These are phyloP conservation scores for Erethizon dorsatum DNA, from an alignment of 2,797 vertebrate genomes.

Conservation along the genomic window DNA sequence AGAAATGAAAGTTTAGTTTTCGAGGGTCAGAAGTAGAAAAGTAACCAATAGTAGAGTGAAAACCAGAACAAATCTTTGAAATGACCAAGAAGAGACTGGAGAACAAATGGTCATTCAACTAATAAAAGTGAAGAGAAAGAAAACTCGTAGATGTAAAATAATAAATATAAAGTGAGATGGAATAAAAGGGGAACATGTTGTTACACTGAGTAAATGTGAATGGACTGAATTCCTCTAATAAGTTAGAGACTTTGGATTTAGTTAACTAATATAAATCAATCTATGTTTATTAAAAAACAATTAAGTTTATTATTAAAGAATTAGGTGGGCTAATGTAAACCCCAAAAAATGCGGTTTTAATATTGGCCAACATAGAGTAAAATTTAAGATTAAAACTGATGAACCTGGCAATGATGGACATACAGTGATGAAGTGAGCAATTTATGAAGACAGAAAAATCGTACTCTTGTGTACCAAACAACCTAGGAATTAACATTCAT, in stretches of 20 bases:
- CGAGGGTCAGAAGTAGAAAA: neutral
- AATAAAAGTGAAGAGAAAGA: conserved; percentile 26
- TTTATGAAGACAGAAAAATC: conserved; percentile 38
- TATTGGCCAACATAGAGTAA: neutral
- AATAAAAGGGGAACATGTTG: neutral
- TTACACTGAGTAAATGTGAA: conserved; percentile 24
- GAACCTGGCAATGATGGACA: neutral
- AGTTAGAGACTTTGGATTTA: conserved; percentile 12
- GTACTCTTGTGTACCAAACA: neutral
- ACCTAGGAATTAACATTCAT: neutral
- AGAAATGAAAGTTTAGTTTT: conserved; percentile 48
- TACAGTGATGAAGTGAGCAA: neutral
- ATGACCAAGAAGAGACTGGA: neutral
- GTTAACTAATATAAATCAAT: conserved; percentile 8
- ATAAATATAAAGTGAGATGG: conserved; percentile 43
- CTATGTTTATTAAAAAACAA: neutral
- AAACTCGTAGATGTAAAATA: neutral
- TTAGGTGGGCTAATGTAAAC: neutral
- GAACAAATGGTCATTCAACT: neutral
- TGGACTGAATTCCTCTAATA: conserved; percentile 21
- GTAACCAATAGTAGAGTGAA: neutral
- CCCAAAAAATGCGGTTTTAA: conserved; percentile 9
- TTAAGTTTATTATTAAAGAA: conserved; percentile 38
- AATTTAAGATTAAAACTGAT: conserved; percentile 47
- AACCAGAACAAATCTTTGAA: conserved; percentile 37